phyloP scores from a whole-genome alignment of 2,113 vertebrate species.

The Lucifuga dentata region DNA sequence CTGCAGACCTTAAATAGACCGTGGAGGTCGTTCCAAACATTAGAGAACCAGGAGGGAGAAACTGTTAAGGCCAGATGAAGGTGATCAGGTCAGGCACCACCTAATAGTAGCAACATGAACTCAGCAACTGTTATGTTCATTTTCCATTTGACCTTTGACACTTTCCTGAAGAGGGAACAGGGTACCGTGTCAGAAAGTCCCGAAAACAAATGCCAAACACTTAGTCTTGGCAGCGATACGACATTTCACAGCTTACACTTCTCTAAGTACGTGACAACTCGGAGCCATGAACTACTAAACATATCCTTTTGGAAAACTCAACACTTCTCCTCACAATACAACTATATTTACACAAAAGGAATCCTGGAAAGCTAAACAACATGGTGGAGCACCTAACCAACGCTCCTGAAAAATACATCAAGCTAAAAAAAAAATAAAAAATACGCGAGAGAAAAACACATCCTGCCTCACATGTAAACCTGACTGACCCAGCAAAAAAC shows the following conservation, averaged over 20 bases:
- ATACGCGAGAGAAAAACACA: conserved; percentile 57
- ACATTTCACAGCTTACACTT: conserved; percentile 32
- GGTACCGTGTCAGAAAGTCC: conserved; percentile 34
- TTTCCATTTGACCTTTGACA: conserved; percentile 46
- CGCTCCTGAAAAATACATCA: conserved; percentile 48
- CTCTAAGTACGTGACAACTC: conserved; percentile 26
- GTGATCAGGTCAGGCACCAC: conserved; percentile 29
- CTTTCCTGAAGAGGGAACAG: conserved; percentile 11
- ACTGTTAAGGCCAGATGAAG: conserved; percentile 36
- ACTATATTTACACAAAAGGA: conserved; percentile 14
- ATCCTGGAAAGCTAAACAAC: conserved; percentile 34
- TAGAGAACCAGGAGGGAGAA: conserved; percentile 14
- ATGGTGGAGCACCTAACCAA: conserved; percentile 9
- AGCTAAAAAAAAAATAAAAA: conserved; percentile 23
- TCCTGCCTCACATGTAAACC: conserved; percentile 59
- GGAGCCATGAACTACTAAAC: conserved; percentile 40
- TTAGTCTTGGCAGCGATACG: conserved; percentile 29
- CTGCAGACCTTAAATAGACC: conserved; percentile 21
- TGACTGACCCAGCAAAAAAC: conserved; percentile 41
- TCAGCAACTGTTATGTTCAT: conserved; percentile 40
- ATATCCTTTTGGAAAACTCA: conserved; percentile 47
- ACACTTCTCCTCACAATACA: conserved; percentile 30
- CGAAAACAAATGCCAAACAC: conserved; percentile 44
- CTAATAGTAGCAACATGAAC: conserved; percentile 42
- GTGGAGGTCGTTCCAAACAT: conserved; percentile 34